Evolutionary conservation across 2,113 vertebrate species (phyloP).

Genomic region (Coregonus clupeaformis): DNA sequence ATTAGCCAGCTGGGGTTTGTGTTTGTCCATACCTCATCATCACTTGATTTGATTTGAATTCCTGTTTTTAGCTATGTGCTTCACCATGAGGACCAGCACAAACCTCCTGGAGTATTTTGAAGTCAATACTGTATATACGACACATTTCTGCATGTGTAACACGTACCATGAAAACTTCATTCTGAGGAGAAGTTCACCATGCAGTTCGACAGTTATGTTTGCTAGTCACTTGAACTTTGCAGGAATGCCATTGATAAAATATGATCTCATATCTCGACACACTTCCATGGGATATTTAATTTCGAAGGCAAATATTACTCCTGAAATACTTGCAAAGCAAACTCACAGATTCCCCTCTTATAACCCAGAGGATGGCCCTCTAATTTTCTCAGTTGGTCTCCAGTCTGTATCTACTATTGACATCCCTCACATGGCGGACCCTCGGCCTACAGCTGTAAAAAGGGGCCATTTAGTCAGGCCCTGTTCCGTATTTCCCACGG

Average conservation of each 20-base stretch:
- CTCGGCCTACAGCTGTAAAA: constrained; percentile 19
- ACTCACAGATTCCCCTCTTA: constrained; percentile 16
- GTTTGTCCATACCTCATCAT: background rate
- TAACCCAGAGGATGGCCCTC: constrained; percentile 2
- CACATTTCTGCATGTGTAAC: constrained; percentile 43
- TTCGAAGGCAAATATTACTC: no score
- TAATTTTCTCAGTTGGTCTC: no score
- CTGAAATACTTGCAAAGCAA: constrained; percentile 15
- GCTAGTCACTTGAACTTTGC: constrained; percentile 28
- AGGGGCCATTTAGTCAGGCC: constrained; percentile 32
- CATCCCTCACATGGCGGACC: constrained; percentile 26
- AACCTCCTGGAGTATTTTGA: constrained; percentile 27
- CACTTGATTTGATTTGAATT: background rate
- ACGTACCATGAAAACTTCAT: constrained; percentile 32
- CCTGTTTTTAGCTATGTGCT: constrained; percentile 14
- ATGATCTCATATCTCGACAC: constrained; percentile 29
- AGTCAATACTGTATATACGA: constrained; percentile 18
- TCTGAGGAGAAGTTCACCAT: constrained; percentile 13
- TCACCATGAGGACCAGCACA: constrained; percentile 24
- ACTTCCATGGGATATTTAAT: background rate
- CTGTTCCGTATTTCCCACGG: constrained; percentile 69
- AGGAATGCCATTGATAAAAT: constrained; percentile 44
- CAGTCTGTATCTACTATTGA: constrained; percentile 23
- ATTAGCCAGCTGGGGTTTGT: background rate
- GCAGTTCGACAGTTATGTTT: constrained; percentile 27